Base-by-base conservation (phyloP, 2,797 vertebrate species). In the Astyanax mexicanus region DNA sequence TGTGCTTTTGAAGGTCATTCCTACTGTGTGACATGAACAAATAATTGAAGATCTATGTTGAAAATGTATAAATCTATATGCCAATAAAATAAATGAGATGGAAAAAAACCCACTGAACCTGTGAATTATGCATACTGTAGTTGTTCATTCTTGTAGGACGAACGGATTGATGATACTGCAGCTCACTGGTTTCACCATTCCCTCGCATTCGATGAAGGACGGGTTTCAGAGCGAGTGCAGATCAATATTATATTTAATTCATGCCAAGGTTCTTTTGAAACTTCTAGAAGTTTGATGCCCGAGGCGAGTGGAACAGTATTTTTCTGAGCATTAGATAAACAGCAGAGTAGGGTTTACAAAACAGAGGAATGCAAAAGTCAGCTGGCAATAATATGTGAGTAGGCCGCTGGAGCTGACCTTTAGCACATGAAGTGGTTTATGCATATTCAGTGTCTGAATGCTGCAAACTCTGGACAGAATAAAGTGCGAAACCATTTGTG, bases 51-150 rank as follows among this genome's bases (percentile, higher is more conserved):
- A 51, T 74, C 72, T 68, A 79, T 82, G 83, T 83, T 75, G n/a
- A 80, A 77, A 77, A 73, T 78, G 75, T 83, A 58, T 51, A 73
- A 80, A 72, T 74, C 38, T 79, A 62, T 79, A 80, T 86, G 82
- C 77, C 77, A 87, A 83, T 85, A 84, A 86, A 83, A 74, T 84
- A 75, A 80, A 79, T 77, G 55, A 75, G 57, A 77, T 70, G 47
- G 12, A 69, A 76, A 65, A 72, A 44, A 38, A 35, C 40, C 60
- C n/a, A n/a, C n/a, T n/a, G n/a, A 58, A 65, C 54, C 27, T 54
- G 21, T 62, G 29, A 21, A 42, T 27, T 54, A n/a, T 54, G 12
- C 23, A 19, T 44, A 13, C n/a, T n/a, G n/a, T n/a, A n/a, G n/a
- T n/a, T n/a, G n/a, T n/a, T n/a, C n/a, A 8, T 40, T 69, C 58